Evolutionary conservation across 2,113 vertebrate species (phyloP).

Genomic region (Eidolon helvum): DNA sequence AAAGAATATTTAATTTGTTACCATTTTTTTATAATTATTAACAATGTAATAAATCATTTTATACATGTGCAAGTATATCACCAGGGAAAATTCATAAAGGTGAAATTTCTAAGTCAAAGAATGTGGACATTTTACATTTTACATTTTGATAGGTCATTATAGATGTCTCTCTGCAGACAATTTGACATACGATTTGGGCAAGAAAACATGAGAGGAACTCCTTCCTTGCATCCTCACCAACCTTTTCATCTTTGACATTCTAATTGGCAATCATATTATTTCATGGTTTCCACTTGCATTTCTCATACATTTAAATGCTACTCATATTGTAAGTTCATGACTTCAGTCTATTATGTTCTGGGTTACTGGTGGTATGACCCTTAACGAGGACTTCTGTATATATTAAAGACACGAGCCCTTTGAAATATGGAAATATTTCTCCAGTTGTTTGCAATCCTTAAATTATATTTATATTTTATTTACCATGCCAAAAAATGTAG

Average conservation of each 20-base stretch:
- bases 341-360: not conserved
- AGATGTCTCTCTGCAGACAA: not conserved
- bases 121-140: not conserved
- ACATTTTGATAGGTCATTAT: not conserved
- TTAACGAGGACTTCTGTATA: not conserved
- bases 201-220: accelerated
- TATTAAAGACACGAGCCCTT: not conserved
- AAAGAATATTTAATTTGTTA: constrained; percentile 10
- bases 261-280: not conserved
- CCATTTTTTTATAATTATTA: not conserved
- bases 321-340: not conserved
- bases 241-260: not conserved
- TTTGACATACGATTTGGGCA: not conserved
- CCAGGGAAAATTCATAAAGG: not conserved
- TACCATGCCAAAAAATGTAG: not conserved
- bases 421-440: not conserved
- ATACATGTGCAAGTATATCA: not conserved
- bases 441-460: not conserved
- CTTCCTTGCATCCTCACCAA: not conserved
- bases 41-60: constrained; percentile 17
- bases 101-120: not conserved
- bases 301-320: not conserved
- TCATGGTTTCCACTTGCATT: not conserved
- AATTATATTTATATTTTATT: constrained; percentile 36
- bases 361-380: not conserved